Conservation (phyloP, 2,888 invertebrate genomes). For the Erebia ligea region DNA sequence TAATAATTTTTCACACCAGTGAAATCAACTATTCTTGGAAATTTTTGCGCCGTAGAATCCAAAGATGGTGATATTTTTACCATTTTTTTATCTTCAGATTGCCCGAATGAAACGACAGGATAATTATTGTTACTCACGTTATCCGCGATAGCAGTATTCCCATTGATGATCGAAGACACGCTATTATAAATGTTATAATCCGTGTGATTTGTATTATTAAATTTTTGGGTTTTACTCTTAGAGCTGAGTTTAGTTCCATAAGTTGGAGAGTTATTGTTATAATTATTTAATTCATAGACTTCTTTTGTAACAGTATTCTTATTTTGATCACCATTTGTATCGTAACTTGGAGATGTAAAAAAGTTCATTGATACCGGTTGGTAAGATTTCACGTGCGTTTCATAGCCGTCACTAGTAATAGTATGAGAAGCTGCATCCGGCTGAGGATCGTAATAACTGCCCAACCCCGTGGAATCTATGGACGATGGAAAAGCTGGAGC, state of each 20-base stretch:
- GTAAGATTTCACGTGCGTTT: conserved; percentile 61
- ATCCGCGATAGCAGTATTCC: conserved; percentile 33
- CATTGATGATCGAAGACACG: conserved; percentile 46
- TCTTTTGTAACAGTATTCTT: conserved; percentile 52
- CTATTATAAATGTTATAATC: conserved; percentile 53
- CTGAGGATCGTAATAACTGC: conserved; percentile 55
- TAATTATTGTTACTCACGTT: conserved; percentile 36
- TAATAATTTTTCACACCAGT: conserved; percentile 64
- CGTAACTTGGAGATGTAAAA: conserved; percentile 57
- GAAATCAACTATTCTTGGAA: conserved; percentile 70
- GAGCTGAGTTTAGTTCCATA: conserved; percentile 71
- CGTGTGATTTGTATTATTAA: conserved; percentile 55
- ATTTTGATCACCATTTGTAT: conserved; percentile 49
- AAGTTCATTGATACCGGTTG: conserved; percentile 57
- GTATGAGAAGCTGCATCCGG: conserved; percentile 52
- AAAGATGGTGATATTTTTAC: conserved; percentile 47
- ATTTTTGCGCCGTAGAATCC: conserved; percentile 52
- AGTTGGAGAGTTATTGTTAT: conserved; percentile 57
- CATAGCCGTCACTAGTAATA: conserved; percentile 51
- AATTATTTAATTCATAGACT: conserved; percentile 47
- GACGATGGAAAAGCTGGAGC: conserved; percentile 74
- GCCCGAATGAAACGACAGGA: conserved; percentile 17
- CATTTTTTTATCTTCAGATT: conserved; percentile 28
- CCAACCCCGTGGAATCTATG: conserved; percentile 59
- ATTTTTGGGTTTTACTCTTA: conserved; percentile 54